These are phyloP conservation scores for Lagodon rhomboides DNA, from an alignment of 2,797 vertebrate species.

Conservation along the genomic window DNA sequence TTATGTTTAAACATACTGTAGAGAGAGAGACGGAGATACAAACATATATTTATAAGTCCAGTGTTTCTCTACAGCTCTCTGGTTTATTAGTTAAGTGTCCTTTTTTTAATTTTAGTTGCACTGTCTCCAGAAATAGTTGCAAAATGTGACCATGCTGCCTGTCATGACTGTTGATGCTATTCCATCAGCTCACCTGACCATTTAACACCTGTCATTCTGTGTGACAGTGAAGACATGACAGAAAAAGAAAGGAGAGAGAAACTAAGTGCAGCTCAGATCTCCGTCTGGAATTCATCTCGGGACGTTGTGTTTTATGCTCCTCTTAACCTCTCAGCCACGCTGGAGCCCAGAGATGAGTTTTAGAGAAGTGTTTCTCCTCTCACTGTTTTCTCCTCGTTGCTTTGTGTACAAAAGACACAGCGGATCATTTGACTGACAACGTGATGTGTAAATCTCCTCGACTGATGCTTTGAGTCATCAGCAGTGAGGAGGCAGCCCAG, in stretches of 20 bases:
- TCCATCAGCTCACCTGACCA: background rate
- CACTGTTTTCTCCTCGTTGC: background rate
- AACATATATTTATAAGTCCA: too few relatives aligned
- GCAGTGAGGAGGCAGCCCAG: background rate
- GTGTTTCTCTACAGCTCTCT: too few relatives aligned
- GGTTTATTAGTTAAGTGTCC: too few relatives aligned
- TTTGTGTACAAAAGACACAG: background rate
- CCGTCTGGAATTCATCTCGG: background rate
- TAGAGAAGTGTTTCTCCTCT: background rate
- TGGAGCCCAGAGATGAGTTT: background rate
- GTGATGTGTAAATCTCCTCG: background rate
- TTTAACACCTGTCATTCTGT: background rate
- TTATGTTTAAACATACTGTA: too few relatives aligned
- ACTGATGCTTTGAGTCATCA: conserved; percentile 4
- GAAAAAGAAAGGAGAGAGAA: background rate
- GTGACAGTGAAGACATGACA: background rate
- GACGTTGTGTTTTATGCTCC: background rate
- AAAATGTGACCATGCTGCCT: too few relatives aligned
- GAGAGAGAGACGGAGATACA: too few relatives aligned
- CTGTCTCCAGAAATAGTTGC: too few relatives aligned
- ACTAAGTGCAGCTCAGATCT: too few relatives aligned
- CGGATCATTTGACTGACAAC: background rate
- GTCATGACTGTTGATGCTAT: background rate
- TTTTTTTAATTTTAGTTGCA: too few relatives aligned
- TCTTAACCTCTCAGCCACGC: background rate